phyloP scores from a whole-genome alignment of 1,140 invertebrate genomes.

The Apocrypta bakeri region DNA sequence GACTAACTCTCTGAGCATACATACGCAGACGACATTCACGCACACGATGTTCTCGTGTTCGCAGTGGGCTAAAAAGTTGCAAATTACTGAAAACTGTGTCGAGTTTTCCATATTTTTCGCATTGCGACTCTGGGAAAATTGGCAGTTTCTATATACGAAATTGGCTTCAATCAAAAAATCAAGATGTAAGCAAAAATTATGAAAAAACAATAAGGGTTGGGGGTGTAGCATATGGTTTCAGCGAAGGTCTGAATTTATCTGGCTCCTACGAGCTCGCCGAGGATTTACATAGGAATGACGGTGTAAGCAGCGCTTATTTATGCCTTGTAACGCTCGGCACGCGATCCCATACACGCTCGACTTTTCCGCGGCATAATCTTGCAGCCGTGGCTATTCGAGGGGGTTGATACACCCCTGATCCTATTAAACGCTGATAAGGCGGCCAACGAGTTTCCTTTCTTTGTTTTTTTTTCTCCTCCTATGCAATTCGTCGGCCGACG shows the following conservation, averaged over 20 bases:
- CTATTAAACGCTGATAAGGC: conserved; percentile 56
- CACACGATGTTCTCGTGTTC: neutral
- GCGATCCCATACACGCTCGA: conserved; percentile 51
- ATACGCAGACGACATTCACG: neutral
- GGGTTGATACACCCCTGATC: conserved; percentile 29
- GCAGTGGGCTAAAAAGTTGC: neutral
- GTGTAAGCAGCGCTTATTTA: conserved; percentile 64
- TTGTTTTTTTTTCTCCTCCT: neutral
- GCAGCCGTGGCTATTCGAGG: neutral
- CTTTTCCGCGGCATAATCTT: conserved; percentile 25
- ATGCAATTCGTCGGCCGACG: neutral
- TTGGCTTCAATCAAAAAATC: too few species aligned
- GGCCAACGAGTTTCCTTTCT: conserved; percentile 50
- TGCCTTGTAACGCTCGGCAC: conserved; percentile 57
- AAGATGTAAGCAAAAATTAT: neutral
- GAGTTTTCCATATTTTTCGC: too few species aligned
- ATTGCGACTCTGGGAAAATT: neutral
- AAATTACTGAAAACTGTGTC: neutral
- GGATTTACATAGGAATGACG: conserved; percentile 64
- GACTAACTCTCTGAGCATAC: neutral
- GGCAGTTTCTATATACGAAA: neutral
- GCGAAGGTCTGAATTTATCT: conserved; percentile 36
- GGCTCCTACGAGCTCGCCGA: conserved; percentile 47
- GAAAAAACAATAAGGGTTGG: too few species aligned
- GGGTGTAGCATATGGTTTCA: too few species aligned